Percentiles rank a stretch among this genome's conserved stretches.
Conservation (phyloP, 2,113 vertebrate species). For the Tragelaphus strepsiceros region DNA sequence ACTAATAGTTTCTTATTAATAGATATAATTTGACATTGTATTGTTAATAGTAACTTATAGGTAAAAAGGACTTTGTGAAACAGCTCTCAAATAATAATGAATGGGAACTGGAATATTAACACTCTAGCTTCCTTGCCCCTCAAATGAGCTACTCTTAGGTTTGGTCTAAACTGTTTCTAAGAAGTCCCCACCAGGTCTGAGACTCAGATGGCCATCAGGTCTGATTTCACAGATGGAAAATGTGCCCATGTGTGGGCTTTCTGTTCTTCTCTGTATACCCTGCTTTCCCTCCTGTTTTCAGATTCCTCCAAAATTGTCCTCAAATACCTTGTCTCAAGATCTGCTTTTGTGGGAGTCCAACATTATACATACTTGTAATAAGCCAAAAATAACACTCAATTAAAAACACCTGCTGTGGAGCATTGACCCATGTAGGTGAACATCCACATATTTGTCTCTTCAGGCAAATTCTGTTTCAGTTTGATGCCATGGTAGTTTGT, state of each 20-base stretch:
- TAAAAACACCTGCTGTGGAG: background rate
- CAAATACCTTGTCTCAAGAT: background rate
- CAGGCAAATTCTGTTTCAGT: background rate
- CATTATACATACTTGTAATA: background rate
- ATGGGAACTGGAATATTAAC: background rate
- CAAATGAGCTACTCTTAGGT: background rate
- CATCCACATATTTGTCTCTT: background rate
- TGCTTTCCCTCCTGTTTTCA: background rate
- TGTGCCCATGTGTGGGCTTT: too few species aligned
- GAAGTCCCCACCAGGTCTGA: background rate
- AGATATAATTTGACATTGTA: background rate
- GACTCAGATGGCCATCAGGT: background rate
- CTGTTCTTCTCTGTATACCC: background rate
- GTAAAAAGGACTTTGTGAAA: background rate
- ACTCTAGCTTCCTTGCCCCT: background rate
- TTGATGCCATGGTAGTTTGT: background rate
- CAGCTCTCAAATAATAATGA: background rate
- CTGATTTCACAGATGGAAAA: background rate
- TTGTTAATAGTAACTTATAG: background rate
- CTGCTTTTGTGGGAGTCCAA: background rate
- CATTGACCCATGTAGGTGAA: accelerated
- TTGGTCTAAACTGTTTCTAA: background rate
- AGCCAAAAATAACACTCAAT: background rate
- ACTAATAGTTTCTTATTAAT: background rate
- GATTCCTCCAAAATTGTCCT: background rate